Base-by-base conservation (phyloP, 2,113 vertebrate genomes). In the Nibea coibor region DNA sequence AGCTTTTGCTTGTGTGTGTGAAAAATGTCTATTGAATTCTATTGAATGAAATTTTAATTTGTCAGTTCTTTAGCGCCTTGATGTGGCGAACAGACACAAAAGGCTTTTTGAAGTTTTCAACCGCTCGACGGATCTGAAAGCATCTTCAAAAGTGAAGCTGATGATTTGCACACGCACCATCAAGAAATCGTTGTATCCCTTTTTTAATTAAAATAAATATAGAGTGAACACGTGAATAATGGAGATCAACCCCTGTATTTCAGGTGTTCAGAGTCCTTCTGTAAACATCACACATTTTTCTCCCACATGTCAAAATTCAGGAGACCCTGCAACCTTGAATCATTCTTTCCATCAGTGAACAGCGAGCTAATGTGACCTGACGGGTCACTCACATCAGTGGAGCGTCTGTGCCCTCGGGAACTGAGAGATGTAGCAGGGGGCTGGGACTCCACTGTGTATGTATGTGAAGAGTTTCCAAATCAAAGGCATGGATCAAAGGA, bases 281-380 rank as follows among this genome's bases (percentile, higher is more conserved):
- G 50, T 35, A 43, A 57, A 71, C 54, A 67, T 81, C 66, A 64
- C 65, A 72, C 62, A 66, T 86, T 82, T 75, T 76, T 50, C 50
- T 28, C 14, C 12, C 48, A 19, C 59, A 53, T 75, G 64, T 85
- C 80, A 77, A 62, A 85, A 80, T 74, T 56, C 67, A 26, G 19
- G 70, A 82, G 69, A 50, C 65, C 62, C 78, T 64, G 67, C 63
- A 92, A 81, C 88, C 88, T 86, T 93, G 83, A 88, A 77, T 81
- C 58, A 78, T 61, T 82, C 65, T 70, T 73, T 31, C 74, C 79
- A 35, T 89, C 88, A 86, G 74, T 73, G 78, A 87, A 70, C 45
- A 54, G 68, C 81, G 72, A 78, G 81, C 72, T 91, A 84, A 88
- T 72, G 80, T 65, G 82, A 90, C 74, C 84, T 88, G 93, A 93